phyloP scores from a whole-genome alignment of 2,113 vertebrate species.

The Asarcornis scutulata region DNA sequence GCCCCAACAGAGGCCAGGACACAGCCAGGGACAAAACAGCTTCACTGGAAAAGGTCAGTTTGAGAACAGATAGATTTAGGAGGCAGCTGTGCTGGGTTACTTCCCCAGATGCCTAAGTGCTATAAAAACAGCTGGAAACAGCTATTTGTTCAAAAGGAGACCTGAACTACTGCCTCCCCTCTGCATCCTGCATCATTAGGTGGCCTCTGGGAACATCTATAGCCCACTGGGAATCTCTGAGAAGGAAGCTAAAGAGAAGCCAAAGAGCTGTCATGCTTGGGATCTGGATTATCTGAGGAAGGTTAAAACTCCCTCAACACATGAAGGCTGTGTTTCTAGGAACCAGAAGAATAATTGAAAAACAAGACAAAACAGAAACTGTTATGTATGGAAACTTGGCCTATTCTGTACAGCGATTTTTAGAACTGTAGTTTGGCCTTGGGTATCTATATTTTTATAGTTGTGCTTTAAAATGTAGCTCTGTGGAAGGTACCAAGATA shows the following conservation, averaged over 20 bases:
- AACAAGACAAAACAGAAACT: too few relatives aligned
- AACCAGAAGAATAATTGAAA: background rate
- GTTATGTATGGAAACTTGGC: background rate
- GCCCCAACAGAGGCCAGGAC: background rate
- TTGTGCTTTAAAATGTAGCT: background rate
- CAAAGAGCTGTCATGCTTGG: background rate
- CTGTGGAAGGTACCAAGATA: background rate
- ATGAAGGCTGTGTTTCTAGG: background rate
- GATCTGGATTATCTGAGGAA: background rate
- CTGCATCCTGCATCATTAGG: background rate
- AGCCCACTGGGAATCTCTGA: background rate
- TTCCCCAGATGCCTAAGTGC: accelerated
- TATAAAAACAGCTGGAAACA: background rate
- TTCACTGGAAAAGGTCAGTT: background rate
- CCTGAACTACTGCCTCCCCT: background rate
- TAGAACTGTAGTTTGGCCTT: background rate
- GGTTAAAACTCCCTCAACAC: background rate
- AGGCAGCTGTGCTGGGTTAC: accelerated
- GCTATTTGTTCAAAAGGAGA: background rate
- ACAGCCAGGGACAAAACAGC: background rate
- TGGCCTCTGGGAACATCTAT: background rate
- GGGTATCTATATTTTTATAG: accelerated
- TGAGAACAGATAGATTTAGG: background rate
- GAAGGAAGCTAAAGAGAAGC: background rate
- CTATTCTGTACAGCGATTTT: background rate